phyloP scores from a whole-genome alignment of 2,113 vertebrate genomes.

The Lynx canadensis region DNA sequence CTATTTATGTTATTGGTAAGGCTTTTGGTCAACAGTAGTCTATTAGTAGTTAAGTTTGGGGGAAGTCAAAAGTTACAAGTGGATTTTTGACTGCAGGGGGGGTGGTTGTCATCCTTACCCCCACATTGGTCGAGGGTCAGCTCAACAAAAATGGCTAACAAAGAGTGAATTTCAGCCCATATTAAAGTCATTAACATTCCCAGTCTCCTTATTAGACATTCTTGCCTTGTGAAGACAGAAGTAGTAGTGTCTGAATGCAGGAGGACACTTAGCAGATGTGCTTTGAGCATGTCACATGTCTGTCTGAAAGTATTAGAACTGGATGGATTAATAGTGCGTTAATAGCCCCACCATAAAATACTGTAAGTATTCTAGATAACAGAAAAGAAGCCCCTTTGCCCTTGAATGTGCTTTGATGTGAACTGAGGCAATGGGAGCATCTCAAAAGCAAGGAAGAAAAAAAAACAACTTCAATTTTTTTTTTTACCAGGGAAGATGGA shows the following conservation, averaged over 20 bases:
- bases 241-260: not conserved
- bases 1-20: not conserved
- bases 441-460: not conserved
- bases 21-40: not conserved
- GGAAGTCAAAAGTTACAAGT: not conserved
- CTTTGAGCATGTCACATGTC: not conserved
- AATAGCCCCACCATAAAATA: not conserved
- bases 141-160: not conserved
- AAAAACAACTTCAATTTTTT: constrained; percentile 37
- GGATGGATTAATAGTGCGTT: not conserved
- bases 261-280: not conserved
- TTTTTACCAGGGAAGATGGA: not conserved
- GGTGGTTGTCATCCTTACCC: not conserved
- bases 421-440: not conserved
- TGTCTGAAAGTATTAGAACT: constrained; percentile 24
- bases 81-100: not conserved
- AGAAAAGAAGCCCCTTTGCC: constrained; percentile 20
- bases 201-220: not conserved
- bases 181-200: not conserved
- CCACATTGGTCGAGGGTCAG: not conserved
- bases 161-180: not conserved
- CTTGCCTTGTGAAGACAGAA: not conserved
- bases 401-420: constrained; percentile 59
- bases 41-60: not conserved
- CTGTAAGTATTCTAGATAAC: not conserved